Base-by-base conservation (phyloP, 2,888 invertebrate species). In the Petrolisthes manimaculis region DNA sequence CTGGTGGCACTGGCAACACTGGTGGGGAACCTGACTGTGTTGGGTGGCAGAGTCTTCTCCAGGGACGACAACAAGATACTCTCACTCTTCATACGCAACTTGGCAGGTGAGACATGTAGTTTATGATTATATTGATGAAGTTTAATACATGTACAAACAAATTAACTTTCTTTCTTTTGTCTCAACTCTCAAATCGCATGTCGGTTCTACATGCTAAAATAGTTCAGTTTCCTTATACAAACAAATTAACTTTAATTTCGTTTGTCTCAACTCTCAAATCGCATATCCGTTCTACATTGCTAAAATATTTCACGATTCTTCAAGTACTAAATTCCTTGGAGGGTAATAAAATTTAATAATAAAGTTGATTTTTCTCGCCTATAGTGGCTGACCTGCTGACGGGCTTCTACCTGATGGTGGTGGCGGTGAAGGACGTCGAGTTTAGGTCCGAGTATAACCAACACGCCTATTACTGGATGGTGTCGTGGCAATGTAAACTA, bases 311-410 rank as follows among this genome's bases (percentile, higher is more conserved):
- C 37, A 2, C n/a, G 37, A 37, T 37, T 37, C 37, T 2, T 37
- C 37, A 37, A 37, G 37, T 37, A 37, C 37, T 37, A 37, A 1
- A 37, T 37, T 37, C 37, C 2, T 37, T 61, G 18, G 18, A 61
- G 67, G 9, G 67, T 61, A 61, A 61, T n/a, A n/a, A n/a, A n/a
- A n/a, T n/a, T n/a, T n/a, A n/a, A n/a, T 61, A 61, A 14, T 61
- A 61, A 61, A 61, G 18, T 61, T 61, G 18, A 61, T 61, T 9
- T 61, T 4, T 24, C 21, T 18, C 9, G 12, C n/a, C 75, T 69
- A 0, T 92, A 95, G 94, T 95, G 54, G 95, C 95, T 14, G 96
- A 96, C 92, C 93, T 95, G 91, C 92, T 96, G 80, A 96, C 96
- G 95, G 95, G 95, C 6, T 92, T 95, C 86, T 96, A 96, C 92